A percentile compares a stretch with the other conserved stretches of the same genome.
Evolutionary conservation across 1,140 invertebrate species (phyloP).

Genomic region (Eriosoma lanigerum): DNA sequence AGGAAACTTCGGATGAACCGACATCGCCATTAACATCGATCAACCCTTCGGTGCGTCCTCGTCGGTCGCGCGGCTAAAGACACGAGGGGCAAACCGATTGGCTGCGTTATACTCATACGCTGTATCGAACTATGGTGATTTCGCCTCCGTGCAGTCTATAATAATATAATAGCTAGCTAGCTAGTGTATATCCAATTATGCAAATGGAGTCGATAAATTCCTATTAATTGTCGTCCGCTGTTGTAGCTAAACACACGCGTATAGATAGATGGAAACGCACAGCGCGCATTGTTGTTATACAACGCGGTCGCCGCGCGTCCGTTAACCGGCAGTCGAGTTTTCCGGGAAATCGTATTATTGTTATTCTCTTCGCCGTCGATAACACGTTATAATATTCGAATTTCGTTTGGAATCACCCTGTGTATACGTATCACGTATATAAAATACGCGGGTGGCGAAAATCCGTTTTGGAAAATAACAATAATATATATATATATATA

Average conservation of each 20-base stretch:
- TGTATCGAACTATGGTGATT: too few relatives aligned
- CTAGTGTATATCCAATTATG: conserved; percentile 41
- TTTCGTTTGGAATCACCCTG: too few relatives aligned
- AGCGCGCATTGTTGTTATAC: too few relatives aligned
- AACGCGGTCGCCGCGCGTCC: too few relatives aligned
- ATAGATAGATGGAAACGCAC: too few relatives aligned
- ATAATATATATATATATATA: too few relatives aligned
- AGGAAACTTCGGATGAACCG: conserved; percentile 38
- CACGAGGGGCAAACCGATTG: not conserved
- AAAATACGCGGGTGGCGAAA: not conserved
- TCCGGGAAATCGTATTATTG: too few relatives aligned
- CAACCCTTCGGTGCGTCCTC: not conserved
- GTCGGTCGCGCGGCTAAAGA: too few relatives aligned
- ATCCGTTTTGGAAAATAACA: conserved; percentile 37
- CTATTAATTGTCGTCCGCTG: conserved; percentile 49
- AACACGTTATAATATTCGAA: too few relatives aligned
- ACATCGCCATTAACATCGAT: conserved; percentile 33
- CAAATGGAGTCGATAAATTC: conserved; percentile 50
- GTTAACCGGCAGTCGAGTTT: not conserved
- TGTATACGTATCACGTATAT: not conserved
- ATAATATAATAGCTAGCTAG: not conserved
- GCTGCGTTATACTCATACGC: not conserved
- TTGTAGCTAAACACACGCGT: too few relatives aligned
- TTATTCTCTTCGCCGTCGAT: too few relatives aligned
- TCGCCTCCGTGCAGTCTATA: too few relatives aligned